Evolutionary conservation across 2,888 invertebrate species (phyloP).

Genomic region (Uloborus plumipes): DNA sequence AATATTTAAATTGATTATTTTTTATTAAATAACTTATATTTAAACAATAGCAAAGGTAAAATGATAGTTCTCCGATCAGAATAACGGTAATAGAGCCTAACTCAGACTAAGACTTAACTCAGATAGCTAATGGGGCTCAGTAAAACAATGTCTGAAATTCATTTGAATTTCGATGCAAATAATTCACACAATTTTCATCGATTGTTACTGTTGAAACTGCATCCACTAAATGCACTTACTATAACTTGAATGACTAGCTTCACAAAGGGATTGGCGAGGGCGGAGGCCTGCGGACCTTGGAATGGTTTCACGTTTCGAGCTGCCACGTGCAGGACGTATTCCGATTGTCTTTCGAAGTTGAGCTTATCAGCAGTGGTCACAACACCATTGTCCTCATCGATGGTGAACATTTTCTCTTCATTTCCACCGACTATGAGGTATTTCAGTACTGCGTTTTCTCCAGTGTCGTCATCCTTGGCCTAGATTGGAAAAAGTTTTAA

Average conservation of each 20-base stretch:
- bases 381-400: constrained; percentile 68
- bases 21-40: no score
- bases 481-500: constrained; percentile 2
- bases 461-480: constrained; percentile 85
- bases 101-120: no score
- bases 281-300: constrained; percentile 67
- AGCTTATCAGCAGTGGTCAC: constrained; percentile 67
- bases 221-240: constrained; percentile 51
- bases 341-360: constrained; percentile 67
- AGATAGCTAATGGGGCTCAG: no score
- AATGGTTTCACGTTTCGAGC: constrained; percentile 68
- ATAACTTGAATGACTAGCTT: constrained; percentile 67
- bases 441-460: constrained; percentile 83
- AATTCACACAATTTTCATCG: no score
- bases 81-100: no score
- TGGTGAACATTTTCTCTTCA: constrained; percentile 68
- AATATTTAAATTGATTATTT: no score
- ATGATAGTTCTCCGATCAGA: no score
- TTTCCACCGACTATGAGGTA: constrained; percentile 73
- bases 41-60: no score
- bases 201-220: no score
- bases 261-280: constrained; percentile 67
- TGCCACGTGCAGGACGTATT: constrained; percentile 68
- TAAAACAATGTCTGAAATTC: no score
- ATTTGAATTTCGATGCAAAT: no score